phyloP scores from a whole-genome alignment of 2,797 vertebrate genomes.

The Synaphobranchus kaupii region DNA sequence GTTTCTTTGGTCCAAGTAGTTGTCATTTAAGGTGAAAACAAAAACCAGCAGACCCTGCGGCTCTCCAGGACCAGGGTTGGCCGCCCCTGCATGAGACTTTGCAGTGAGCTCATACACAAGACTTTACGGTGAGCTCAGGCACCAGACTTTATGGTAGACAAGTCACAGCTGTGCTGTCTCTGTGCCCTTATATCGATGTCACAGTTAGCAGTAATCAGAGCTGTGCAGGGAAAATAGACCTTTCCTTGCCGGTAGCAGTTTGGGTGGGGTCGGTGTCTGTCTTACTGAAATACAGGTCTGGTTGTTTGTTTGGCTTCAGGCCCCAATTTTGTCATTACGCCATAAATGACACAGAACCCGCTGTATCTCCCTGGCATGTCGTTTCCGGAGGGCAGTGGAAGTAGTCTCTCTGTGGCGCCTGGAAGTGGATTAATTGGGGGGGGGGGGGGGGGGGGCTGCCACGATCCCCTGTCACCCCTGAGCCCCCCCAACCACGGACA shows the following conservation, averaged over 20 bases:
- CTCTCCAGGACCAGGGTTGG: too few relatives aligned
- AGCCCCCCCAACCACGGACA: too few relatives aligned
- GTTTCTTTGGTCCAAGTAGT: too few relatives aligned
- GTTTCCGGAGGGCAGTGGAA: slow-evolving; percentile 61
- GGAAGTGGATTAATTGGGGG: not conserved
- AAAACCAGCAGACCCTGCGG: too few relatives aligned
- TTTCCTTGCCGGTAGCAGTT: not conserved
- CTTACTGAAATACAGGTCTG: not conserved
- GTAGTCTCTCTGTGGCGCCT: not conserved
- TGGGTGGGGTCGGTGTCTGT: not conserved
- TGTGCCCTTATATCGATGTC: not conserved
- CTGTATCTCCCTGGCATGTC: slow-evolving; percentile 68
- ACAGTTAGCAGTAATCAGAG: not conserved
- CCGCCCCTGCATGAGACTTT: not conserved
- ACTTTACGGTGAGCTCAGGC: not conserved
- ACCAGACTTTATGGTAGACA: not conserved
- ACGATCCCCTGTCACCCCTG: not conserved
- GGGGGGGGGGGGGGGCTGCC: not conserved
- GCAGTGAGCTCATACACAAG: not conserved
- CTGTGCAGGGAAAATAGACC: not conserved
- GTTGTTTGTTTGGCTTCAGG: not conserved
- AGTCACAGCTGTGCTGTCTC: not conserved
- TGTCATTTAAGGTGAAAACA: too few relatives aligned
- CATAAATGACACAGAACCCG: slow-evolving; percentile 56
- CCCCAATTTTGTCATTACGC: not conserved